Percentiles rank a stretch among this genome's conserved stretches.
Evolutionary conservation across 2,113 vertebrate genomes (phyloP).

Genomic region (Mastomys natalensis): DNA sequence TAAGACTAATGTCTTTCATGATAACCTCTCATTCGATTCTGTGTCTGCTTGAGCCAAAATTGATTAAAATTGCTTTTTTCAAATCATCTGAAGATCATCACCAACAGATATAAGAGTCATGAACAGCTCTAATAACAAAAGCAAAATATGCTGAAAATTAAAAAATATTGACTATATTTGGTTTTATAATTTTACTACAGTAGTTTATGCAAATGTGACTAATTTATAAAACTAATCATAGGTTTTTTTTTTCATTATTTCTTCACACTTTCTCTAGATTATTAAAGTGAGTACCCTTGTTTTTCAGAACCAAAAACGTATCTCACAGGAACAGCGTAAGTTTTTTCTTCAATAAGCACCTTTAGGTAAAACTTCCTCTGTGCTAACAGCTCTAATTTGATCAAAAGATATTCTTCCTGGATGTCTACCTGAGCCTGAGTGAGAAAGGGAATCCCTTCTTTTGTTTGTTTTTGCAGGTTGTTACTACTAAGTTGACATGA

Average conservation of each 20-base stretch:
- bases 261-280: constrained; percentile 10
- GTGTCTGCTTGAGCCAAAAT: background rate
- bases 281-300: constrained; percentile 28
- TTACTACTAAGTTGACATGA: background rate
- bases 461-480: background rate
- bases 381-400: constrained; percentile 35
- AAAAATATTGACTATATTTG: background rate
- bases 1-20: background rate
- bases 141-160: constrained; percentile 36
- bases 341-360: constrained; percentile 23
- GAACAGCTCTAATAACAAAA: constrained; percentile 5
- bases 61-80: background rate
- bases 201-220: background rate
- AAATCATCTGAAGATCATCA: background rate
- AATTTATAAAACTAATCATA: background rate
- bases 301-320: constrained; percentile 40
- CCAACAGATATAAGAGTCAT: background rate
- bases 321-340: background rate
- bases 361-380: constrained; percentile 28
- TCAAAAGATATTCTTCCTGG: constrained; percentile 1
- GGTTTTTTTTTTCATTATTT: background rate
- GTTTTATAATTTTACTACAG: constrained; percentile 8
- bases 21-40: background rate
- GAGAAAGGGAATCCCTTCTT: constrained; percentile 6
- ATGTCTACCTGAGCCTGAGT: background rate